phyloP scores from a whole-genome alignment of 2,113 vertebrate species.

The Gallinago paraguaiae region DNA sequence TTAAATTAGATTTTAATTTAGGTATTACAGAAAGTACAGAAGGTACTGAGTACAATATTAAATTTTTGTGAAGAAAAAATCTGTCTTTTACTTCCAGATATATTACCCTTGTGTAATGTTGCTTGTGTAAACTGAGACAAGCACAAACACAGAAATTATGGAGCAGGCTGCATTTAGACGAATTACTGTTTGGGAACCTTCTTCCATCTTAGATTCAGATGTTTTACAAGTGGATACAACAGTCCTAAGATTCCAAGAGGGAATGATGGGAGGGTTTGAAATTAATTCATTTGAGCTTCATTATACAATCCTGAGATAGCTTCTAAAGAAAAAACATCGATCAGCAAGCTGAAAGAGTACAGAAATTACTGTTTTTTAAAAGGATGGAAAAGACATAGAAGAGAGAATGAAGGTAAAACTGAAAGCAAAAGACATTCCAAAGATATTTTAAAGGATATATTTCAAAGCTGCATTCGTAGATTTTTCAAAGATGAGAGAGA shows the following conservation, averaged over 20 bases:
- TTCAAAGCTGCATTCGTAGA: neutral
- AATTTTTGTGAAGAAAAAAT: neutral
- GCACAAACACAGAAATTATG: neutral
- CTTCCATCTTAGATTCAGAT: neutral
- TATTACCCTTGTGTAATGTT: neutral
- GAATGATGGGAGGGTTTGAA: conserved; percentile 10
- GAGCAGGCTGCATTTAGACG: neutral
- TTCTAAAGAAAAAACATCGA: conserved; percentile 39
- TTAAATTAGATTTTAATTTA: conserved; percentile 6
- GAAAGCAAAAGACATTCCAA: neutral
- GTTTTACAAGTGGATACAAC: neutral
- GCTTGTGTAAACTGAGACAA: neutral
- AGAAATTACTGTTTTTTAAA: neutral
- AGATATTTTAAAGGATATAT: neutral
- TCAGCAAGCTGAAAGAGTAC: neutral
- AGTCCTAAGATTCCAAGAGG: conserved; percentile 7
- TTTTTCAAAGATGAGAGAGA: neutral
- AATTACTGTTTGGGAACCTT: neutral
- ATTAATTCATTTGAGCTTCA: neutral
- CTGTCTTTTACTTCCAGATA: neutral
- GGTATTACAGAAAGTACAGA: neutral
- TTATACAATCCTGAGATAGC: neutral
- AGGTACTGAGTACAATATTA: neutral
- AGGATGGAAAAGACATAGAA: neutral
- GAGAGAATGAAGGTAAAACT: neutral